Evolutionary conservation across 1,140 invertebrate species (phyloP), one percentile per base, ranked within the genome.

Genomic region (Elymnias hypermnestra): DNA sequence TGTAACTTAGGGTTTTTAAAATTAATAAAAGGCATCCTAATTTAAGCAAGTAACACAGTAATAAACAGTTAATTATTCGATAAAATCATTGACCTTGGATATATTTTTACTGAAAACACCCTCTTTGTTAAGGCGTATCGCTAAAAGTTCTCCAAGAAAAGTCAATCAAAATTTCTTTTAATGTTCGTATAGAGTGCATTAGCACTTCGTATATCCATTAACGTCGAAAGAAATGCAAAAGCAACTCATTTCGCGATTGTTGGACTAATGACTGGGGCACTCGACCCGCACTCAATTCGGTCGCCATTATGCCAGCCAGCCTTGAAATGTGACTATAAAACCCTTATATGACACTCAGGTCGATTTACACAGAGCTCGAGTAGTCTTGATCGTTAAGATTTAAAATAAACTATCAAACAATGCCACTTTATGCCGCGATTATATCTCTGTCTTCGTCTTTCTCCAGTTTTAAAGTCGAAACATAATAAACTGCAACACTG

Each of bases 271-370:
- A 53, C 46, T 55, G 15, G 37, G 42, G 38, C 50, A 46, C 53
- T 56, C 57, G 38, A 40, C 41, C 23, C 23, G 47, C 38, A 31
- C 28, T 45, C 64, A 71, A 67, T 72, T 65, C 58, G 53, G 53
- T 50, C 45, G 57, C 39, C 41, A 59, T 62, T 70, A 70, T 66
- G 59, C 64, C 45, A 23, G 46, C 28, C 13, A 55, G 31, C 75
- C 72, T 76, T 76, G 60, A 58, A 65, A 39, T 58, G 51, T 58
- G 56, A 60, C 62, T 58, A 66, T 65, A 66, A 62, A 72, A 50
- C 63, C 57, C 57, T 66, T 71, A 57, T 68, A 68, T 60, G 67
- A 63, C 50, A 63, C 59, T 61, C 55, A 60, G 63, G 64, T 72
- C 65, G 61, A 71, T 72, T 53, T 59, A 43, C 31, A 51, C 17